phyloP scores from a whole-genome alignment of 1,140 invertebrate species.

The Colletes latitarsis region DNA sequence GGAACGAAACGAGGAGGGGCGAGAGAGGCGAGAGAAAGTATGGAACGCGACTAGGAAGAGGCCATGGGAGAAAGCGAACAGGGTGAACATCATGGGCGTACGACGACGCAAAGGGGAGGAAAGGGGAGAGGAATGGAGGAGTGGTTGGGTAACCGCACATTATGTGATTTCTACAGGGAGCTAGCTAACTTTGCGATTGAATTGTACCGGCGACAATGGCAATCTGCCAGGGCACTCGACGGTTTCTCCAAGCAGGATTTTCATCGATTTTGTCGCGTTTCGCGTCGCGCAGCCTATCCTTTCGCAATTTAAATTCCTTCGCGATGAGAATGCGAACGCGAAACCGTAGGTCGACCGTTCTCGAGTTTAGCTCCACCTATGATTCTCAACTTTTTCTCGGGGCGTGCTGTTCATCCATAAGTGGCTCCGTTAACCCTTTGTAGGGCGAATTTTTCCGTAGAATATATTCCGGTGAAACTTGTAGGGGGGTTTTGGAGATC shows the following conservation, averaged over 20 bases:
- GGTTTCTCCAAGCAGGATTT: conserved; percentile 65
- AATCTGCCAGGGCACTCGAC: conserved; percentile 73
- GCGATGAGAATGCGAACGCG: conserved; percentile 27
- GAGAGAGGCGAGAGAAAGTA: conserved; percentile 11
- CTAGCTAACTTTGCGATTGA: conserved; percentile 79
- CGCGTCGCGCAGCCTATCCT: conserved; percentile 25
- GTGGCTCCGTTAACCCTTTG: too few relatives aligned
- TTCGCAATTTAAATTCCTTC: conserved; percentile 31
- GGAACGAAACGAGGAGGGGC: conserved; percentile 2
- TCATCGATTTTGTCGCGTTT: conserved; percentile 54
- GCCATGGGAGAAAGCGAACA: conserved; percentile 19
- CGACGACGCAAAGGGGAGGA: conserved; percentile 22
- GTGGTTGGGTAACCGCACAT: conserved; percentile 77
- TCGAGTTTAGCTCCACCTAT: neutral
- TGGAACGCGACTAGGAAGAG: neutral
- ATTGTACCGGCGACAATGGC: conserved; percentile 79
- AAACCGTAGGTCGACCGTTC: neutral
- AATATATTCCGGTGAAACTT: too few relatives aligned
- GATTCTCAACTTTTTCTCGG: neutral
- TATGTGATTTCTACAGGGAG: conserved; percentile 81
- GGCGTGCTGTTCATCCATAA: neutral
- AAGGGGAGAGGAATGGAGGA: conserved; percentile 23
- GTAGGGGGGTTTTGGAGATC: too few relatives aligned
- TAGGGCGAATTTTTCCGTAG: too few relatives aligned
- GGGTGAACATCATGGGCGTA: conserved; percentile 45